Evolutionary conservation across 2,888 invertebrate species (phyloP).

Genomic region (Ectemnius lituratus): DNA sequence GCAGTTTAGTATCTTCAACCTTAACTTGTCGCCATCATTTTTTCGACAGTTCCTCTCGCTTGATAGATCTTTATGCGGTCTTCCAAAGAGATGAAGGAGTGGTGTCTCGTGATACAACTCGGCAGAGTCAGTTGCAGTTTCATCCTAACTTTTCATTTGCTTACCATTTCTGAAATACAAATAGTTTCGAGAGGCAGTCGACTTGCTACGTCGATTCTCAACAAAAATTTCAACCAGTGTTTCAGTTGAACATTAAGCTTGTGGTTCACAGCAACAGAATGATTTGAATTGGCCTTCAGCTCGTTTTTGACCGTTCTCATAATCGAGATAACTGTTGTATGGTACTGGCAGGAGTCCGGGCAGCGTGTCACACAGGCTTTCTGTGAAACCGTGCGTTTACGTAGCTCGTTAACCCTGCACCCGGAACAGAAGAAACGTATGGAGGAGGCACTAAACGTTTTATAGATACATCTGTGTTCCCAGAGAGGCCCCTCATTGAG

Average conservation of each 20-base stretch:
- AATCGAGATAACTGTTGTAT: conserved; percentile 30
- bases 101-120: not conserved
- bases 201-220: too few relatives aligned
- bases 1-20: conserved; percentile 16
- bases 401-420: conserved; percentile 62
- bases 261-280: too few relatives aligned
- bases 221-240: too few relatives aligned
- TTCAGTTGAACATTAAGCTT: too few relatives aligned
- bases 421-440: conserved; percentile 42
- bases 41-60: conserved; percentile 30
- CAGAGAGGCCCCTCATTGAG: conserved; percentile 37
- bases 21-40: conserved; percentile 11
- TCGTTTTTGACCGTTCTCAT: conserved; percentile 29
- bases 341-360: conserved; percentile 14
- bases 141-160: too few relatives aligned
- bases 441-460: conserved; percentile 21
- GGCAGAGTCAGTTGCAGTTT: too few relatives aligned
- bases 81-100: conserved; percentile 30
- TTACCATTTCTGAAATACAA: too few relatives aligned
- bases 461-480: conserved; percentile 31
- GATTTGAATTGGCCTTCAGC: not conserved
- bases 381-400: conserved; percentile 49
- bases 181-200: too few relatives aligned
- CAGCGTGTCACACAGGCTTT: conserved; percentile 37
- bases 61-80: conserved; percentile 26